Base-by-base conservation (phyloP, 2,113 vertebrate genomes). In the Bothrops jararaca region DNA sequence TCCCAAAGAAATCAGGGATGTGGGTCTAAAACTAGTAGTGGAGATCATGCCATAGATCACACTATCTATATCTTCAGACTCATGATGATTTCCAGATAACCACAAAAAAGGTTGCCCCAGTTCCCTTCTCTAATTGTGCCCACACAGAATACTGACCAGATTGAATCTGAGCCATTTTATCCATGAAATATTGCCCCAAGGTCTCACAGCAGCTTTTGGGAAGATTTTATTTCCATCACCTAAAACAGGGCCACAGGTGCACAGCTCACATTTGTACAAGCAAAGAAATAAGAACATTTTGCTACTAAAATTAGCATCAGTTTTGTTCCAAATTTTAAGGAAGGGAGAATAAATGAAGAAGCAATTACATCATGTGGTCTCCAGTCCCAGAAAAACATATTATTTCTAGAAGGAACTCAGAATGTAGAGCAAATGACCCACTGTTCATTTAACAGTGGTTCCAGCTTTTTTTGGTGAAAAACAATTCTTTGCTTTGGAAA, bases 271-370 rank as follows among this genome's bases (percentile, higher is more conserved):
- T 34, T 57, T 64, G 88, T 80, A 85, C 57, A 52, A 10, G 11
- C 92, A 93, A 80, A 86, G 22, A 58, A 91, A 74, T 74, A 74
- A 74, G 64, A 74, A 74, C 26, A 60, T 18, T 74, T 74, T 74
- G 64, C 13, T 74, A 34, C n/a, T 74, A 88, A 93, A 91, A 91
- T 52, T 88, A 60, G 29, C 42, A 56, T 54, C 52, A 29, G 42
- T 57, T 39, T 39, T 85, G 42, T 64, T 89, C 45, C 86, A 56
- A 58, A 45, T 88, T 22, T 22, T 69, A 74, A 91, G 7, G 42
- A 48, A 85, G 39, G 39, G 6, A 5, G 18, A 88, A 52, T 34
- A 74, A 89, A 92, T 85, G 39, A 89, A 29, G 57, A 85, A 58
- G 53, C 69, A 50, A 89, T 85, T 58, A 85, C 89, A 56, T 91